Evolutionary conservation across 2,113 vertebrate species (phyloP), one percentile per base, ranked within the genome.

Genomic region (Trichechus manatus): DNA sequence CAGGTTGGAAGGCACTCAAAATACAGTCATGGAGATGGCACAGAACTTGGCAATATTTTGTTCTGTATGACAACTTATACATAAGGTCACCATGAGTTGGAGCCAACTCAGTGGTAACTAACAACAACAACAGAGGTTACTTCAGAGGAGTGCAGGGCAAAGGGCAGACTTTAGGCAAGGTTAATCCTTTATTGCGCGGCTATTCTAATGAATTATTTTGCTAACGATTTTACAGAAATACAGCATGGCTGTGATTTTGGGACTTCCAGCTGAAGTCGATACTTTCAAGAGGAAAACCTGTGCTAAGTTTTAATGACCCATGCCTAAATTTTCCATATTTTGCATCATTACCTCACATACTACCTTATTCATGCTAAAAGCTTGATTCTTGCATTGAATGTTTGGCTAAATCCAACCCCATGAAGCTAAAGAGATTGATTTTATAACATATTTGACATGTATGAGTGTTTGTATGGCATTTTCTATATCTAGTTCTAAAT

Each of bases 251-350:
- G 5, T 87, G 8, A 29, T 72, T 75, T 93, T 39, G 44, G 66
- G 8, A 33, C 23, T 83, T 92, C 14, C 10, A 31, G 66, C 22
- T 8, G 20, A 91, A 88, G 23, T 36, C 39, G 79, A 0, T 88
- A 36, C 87, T 95, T 97, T 83, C 19, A 93, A 94, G 61, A 75
- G 39, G 80, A 13, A 90, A 66, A 23, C 23, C 0, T 95, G 2
- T 72, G 33, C 29, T 94, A 39, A 96, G 44, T 70, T 85, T 91
- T 91, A 77, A 61, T 94, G n/a, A 56, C 82, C n/a, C 33, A 14
- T n/a, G 56, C 86, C 50, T 87, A 81, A 72, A 83, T 36, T 95
- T 96, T 95, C 59, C 39, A 0, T 44, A 17, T 89, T 53, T 77
- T 93, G 3, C 20, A 9, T 72, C 92, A 75, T 36, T 84, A 82